A percentile compares a stretch with the other conserved stretches of the same genome.
Evolutionary conservation across 1,140 invertebrate species (phyloP).

Genomic region (Eufriesea mexicana): DNA sequence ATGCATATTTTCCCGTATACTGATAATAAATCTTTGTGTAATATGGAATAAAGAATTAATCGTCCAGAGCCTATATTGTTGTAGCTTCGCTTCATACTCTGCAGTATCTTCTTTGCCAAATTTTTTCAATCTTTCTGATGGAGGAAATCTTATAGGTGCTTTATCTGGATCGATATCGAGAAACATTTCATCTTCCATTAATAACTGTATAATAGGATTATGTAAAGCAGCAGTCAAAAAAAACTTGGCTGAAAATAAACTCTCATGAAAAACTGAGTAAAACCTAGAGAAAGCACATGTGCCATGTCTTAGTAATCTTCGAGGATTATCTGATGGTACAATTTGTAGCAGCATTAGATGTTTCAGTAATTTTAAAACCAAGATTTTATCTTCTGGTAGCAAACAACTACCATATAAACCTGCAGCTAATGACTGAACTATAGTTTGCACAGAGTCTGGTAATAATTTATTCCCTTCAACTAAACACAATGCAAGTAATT

Average conservation of each 20-base stretch:
- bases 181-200: constrained; percentile 96
- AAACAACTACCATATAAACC: constrained; percentile 93
- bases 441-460: constrained; percentile 85
- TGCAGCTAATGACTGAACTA: constrained; percentile 89
- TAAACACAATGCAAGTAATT: constrained; percentile 90
- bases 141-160: constrained; percentile 87
- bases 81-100: constrained; percentile 88
- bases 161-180: constrained; percentile 96
- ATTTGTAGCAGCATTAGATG: constrained; percentile 93
- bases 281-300: constrained; percentile 94
- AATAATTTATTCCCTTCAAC: constrained; percentile 88
- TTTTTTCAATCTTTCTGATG: constrained; percentile 87
- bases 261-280: constrained; percentile 95
- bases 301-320: constrained; percentile 91
- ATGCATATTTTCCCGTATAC: constrained; percentile 93
- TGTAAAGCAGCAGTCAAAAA: constrained; percentile 96
- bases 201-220: constrained; percentile 94
- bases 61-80: constrained; percentile 89
- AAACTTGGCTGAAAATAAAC: constrained; percentile 94
- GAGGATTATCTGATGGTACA: constrained; percentile 90
- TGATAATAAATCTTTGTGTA: constrained; percentile 91
- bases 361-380: constrained; percentile 89
- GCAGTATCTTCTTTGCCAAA: constrained; percentile 90
- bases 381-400: constrained; percentile 91
- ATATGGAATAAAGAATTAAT: constrained; percentile 92